Evolutionary conservation across 2,888 invertebrate species (phyloP), one percentile per base, ranked within the genome.

Genomic region (Lymantria dispar): DNA sequence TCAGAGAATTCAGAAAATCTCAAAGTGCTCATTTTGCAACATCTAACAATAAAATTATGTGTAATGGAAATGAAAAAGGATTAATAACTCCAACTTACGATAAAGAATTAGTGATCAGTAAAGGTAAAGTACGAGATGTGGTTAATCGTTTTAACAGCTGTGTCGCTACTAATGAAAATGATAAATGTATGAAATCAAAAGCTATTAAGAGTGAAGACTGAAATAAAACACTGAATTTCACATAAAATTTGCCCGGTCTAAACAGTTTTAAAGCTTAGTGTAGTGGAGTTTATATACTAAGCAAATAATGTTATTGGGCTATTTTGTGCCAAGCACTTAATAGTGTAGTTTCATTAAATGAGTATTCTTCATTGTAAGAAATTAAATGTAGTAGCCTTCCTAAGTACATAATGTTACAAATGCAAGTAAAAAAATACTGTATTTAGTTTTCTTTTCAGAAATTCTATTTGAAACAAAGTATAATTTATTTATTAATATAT

Each of bases 61-160:
- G 74, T 43, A 89, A 89, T 57, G 88, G 88, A 2, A 80, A 75
- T 7, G 70, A 77, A 7, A 84, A 79, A 64, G 80, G 77, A 49
- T 68, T 83, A 50, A 86, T 87, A 15, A 89, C 86, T 0, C 88
- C 91, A 0, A 87, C 83, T 0, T 89, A 90, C 48, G 90, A 90
- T 48, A 89, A 86, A 53, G 88, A 84, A 61, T 74, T 89, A 9
- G 87, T 90, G 0, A 89, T 91, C 46, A 88, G 85, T 61, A 91
- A 88, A 72, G 90, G 91, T 0, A 91, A 88, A 61, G 92, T 92
- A 1, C 78, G 91, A 54, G 91, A 91, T 57, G 91, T 90, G 0
- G 90, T 92, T 0, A 90, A 91, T 44, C 80, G 82, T 73, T 85
- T 92, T 47, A 91, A 91, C 54, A 87, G 70, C 31, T 75, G 77